Base-by-base conservation (phyloP, 2,888 invertebrate species). In the Agrochola circellaris region DNA sequence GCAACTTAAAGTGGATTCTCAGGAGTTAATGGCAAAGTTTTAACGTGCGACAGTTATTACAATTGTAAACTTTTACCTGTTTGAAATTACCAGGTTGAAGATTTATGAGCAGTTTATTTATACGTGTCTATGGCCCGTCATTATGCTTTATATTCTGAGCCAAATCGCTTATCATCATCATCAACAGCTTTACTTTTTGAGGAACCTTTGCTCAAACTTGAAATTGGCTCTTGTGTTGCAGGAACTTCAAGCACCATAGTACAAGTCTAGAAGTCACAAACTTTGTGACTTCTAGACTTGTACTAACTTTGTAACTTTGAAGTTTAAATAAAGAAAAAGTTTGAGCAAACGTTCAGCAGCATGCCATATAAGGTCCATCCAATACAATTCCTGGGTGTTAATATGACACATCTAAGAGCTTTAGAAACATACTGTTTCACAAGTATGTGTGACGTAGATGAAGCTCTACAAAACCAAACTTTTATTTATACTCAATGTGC, bases 111-210 rank as follows among this genome's bases (percentile, higher is more conserved):
- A 60, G 34, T 65, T 42, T 77, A 58, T 51, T 11, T 30, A 23
- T 77, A 61, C 34, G 13, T 26, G 34, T 9, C 17, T 61, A 17
- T 26, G 9, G 20, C 0, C 4, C 9, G 4, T n/a, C 1, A 73
- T 45, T 78, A 67, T 79, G 17, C 26, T 20, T 48, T 64, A 38
- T 13, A 34, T 60, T 60, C 15, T 34, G 13, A 61, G 20, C 17
- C n/a, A 26, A 51, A 61, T 67, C 17, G 42, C 42, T 60, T 45
- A 20, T 30, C 15, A 78, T 26, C 26, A 51, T 45, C 8, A 26
- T 60, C 15, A 42, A n/a, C 6, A 42, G 60, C n/a, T 42, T 68
- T 26, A 26, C 11, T 30, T 38, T 54, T 48, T 45, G n/a, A 9
- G 30, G 2, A 68, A 23, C 26, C 17, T 56, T 56, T 15, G 17